These are phyloP conservation scores for Rhynchophorus ferrugineus DNA, from an alignment of 1,140 invertebrate species.

Conservation along the genomic window DNA sequence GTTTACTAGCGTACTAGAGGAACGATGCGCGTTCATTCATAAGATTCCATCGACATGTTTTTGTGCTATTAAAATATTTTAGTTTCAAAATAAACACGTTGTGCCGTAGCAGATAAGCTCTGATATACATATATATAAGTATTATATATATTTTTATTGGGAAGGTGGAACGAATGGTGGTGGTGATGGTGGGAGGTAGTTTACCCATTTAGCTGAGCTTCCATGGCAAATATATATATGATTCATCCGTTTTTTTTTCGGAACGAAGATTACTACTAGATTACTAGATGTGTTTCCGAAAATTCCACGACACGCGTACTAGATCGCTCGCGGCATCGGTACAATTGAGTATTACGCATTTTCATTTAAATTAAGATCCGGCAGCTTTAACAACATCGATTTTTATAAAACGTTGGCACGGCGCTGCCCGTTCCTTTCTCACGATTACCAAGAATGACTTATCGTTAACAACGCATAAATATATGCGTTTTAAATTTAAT, in stretches of 20 bases:
- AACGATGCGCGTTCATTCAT: neutral
- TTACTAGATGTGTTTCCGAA: neutral
- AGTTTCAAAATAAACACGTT: neutral
- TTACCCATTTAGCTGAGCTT: no score
- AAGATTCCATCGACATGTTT: neutral
- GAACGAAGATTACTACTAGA: no score
- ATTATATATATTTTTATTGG: no score
- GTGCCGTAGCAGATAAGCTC: neutral
- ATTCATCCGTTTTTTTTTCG: neutral
- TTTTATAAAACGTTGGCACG: no score
- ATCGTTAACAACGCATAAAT: no score
- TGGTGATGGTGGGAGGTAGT: no score
- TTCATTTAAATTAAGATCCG: neutral
- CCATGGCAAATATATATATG: no score
- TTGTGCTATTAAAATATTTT: neutral
- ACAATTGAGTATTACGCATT: neutral
- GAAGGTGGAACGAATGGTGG: no score
- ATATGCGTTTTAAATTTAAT: no score
- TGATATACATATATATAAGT: no score
- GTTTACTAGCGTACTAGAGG: neutral
- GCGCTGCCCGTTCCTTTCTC: no score
- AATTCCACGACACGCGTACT: neutral
- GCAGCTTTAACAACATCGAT: neutral
- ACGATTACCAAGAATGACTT: no score
- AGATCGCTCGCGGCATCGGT: neutral